Evolutionary conservation across 2,888 invertebrate genomes (phyloP).

Genomic region (Acanthococcus lagerstroemiae): DNA sequence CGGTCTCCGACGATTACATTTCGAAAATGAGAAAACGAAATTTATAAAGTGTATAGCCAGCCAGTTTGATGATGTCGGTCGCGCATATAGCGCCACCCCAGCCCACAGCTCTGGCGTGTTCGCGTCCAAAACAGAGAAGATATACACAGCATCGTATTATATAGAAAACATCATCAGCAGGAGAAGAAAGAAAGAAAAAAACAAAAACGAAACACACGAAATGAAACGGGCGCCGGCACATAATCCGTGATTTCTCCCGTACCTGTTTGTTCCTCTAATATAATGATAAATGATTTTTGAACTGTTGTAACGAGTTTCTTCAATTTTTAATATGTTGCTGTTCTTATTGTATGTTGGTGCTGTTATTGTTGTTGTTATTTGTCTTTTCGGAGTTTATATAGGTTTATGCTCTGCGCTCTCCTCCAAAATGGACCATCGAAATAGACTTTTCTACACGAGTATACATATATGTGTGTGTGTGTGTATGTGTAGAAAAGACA

Average conservation of each 20-base stretch:
- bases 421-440: not conserved
- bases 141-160: too few species aligned
- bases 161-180: not conserved
- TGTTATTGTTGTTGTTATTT: conserved; percentile 26
- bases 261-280: conserved; percentile 9
- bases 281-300: conserved; percentile 28
- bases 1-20: not conserved
- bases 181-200: not conserved
- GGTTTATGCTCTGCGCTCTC: not conserved
- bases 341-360: conserved; percentile 18
- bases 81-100: not conserved
- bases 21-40: not conserved
- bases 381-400: conserved; percentile 8
- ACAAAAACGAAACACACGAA: not conserved
- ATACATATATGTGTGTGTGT: not conserved
- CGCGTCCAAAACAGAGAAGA: not conserved
- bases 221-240: not conserved
- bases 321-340: conserved; percentile 22
- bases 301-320: conserved; percentile 22
- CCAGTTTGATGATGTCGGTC: too few species aligned
- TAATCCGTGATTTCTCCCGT: not conserved
- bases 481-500: not conserved
- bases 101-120: not conserved
- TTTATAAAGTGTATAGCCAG: not conserved
- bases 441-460: not conserved